A percentile compares a stretch with the other conserved stretches of the same genome.
phyloP scores from a whole-genome alignment of 2,888 invertebrate species.

The Incurvaria masculella region DNA sequence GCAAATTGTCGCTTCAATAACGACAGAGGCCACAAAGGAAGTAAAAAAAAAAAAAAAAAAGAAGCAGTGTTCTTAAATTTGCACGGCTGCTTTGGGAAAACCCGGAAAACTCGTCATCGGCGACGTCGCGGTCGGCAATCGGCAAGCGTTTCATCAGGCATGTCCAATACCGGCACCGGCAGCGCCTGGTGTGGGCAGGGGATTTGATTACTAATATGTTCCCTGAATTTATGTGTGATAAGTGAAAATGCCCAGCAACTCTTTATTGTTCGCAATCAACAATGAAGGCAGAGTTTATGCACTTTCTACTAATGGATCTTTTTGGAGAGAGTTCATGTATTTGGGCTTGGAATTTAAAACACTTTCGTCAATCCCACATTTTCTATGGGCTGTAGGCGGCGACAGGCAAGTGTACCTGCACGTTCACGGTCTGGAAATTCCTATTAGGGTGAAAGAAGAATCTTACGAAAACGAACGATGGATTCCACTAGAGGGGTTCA shows the following conservation, averaged over 20 bases:
- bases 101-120: too few species aligned
- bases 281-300: slow-evolving; percentile 87
- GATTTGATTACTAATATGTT: background rate
- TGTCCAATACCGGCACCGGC: too few species aligned
- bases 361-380: slow-evolving; percentile 78
- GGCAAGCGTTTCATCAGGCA: too few species aligned
- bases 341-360: slow-evolving; percentile 87
- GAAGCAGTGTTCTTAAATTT: too few species aligned
- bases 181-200: too few species aligned
- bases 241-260: slow-evolving; percentile 60
- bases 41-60: too few species aligned
- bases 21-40: too few species aligned
- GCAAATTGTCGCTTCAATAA: too few species aligned
- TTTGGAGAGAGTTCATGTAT: slow-evolving; percentile 86
- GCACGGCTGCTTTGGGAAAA: too few species aligned
- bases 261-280: slow-evolving; percentile 78
- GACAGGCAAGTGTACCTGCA: slow-evolving; percentile 92
- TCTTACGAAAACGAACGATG: slow-evolving; percentile 93
- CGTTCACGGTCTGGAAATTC: slow-evolving; percentile 85
- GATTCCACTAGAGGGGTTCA: slow-evolving; percentile 88
- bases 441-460: slow-evolving; percentile 86
- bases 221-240: background rate
- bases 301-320: slow-evolving; percentile 73
- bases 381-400: slow-evolving; percentile 90
- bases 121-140: too few species aligned